Conservation (phyloP, 1,140 invertebrate genomes). For the Scaptomyza hsui region DNA sequence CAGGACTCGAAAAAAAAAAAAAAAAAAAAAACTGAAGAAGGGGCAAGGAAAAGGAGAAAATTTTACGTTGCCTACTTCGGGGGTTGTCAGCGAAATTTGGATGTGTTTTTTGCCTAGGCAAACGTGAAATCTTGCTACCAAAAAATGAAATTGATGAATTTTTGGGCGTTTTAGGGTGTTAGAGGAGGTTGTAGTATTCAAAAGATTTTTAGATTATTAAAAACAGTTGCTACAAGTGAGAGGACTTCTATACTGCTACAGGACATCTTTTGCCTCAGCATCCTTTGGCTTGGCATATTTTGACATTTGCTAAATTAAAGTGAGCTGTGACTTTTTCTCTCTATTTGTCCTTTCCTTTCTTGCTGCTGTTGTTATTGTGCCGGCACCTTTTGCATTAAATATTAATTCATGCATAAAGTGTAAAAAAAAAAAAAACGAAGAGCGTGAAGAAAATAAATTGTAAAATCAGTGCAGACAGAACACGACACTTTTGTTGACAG, state of each 20-base stretch:
- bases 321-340: conserved; percentile 46
- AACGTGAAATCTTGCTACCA: conserved; percentile 29
- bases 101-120: conserved; percentile 4
- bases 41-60: conserved; percentile 4
- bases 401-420: conserved; percentile 63
- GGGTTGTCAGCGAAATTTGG: conserved; percentile 44
- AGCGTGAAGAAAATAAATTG: conserved; percentile 34
- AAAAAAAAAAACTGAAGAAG: conserved; percentile 2
- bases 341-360: conserved; percentile 11
- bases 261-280: neutral
- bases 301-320: conserved; percentile 77
- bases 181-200: conserved; percentile 56
- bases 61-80: conserved; percentile 30
- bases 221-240: conserved; percentile 55
- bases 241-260: conserved; percentile 15
- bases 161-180: conserved; percentile 38
- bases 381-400: conserved; percentile 61
- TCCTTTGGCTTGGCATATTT: conserved; percentile 41
- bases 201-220: conserved; percentile 77
- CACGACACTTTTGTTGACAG: conserved; percentile 36
- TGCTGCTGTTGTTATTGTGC: conserved; percentile 26
- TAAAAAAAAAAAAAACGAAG: conserved; percentile 33
- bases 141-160: conserved; percentile 59
- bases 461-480: conserved; percentile 43
- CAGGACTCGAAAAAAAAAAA: conserved; percentile 12